A percentile compares a stretch with the other conserved stretches of the same genome.
phyloP scores from a whole-genome alignment of 2,113 vertebrate genomes.

The Ginglymostoma cirratum region DNA sequence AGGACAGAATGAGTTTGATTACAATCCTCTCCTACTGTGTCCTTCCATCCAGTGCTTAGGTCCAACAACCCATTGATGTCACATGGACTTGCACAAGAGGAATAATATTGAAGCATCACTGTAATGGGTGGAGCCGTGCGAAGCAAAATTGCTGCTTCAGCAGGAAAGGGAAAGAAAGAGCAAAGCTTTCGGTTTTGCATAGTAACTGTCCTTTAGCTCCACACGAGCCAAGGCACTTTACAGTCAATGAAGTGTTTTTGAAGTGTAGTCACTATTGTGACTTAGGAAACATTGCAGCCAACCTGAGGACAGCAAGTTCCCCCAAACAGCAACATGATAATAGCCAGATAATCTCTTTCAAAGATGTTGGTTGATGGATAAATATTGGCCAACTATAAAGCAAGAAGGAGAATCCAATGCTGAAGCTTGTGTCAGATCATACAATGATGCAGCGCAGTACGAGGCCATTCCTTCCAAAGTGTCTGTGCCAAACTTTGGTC shows the following conservation, averaged over 20 bases:
- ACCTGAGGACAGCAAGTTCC: neutral
- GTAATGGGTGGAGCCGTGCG: neutral
- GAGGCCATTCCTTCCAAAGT: neutral
- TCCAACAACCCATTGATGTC: neutral
- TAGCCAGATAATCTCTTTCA: neutral
- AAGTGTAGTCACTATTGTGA: neutral
- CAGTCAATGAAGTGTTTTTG: neutral
- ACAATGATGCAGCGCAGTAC: neutral
- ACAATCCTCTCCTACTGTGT: neutral
- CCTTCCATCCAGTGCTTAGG: too few species aligned
- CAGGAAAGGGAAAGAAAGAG: neutral
- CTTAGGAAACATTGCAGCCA: neutral
- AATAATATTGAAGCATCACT: neutral
- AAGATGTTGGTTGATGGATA: neutral
- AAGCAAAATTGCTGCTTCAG: neutral
- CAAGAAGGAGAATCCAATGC: neutral
- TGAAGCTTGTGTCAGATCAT: neutral
- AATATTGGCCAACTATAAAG: neutral
- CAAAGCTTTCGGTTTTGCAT: neutral
- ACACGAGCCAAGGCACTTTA: neutral
- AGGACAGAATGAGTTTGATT: neutral
- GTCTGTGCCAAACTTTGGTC: neutral
- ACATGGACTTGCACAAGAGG: neutral
- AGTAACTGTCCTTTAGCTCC: neutral
- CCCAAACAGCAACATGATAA: neutral